phyloP scores from a whole-genome alignment of 2,888 invertebrate genomes.

The Kryphioiulus occultus region DNA sequence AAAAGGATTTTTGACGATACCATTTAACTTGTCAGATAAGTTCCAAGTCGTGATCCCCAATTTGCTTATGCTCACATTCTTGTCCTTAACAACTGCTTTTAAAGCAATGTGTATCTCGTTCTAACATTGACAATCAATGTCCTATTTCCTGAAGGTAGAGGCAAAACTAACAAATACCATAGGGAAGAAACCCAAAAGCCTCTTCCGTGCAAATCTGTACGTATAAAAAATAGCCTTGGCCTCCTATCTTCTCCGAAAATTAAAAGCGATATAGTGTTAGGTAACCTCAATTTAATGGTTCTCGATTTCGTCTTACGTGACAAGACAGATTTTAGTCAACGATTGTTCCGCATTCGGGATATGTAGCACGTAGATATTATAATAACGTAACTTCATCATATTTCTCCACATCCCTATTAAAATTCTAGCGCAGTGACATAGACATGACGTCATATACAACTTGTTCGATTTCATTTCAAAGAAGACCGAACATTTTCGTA shows the following conservation, averaged over 20 bases:
- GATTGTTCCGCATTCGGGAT: background rate
- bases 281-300: constrained; percentile 17
- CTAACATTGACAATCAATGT: background rate
- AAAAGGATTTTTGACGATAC: too few relatives aligned
- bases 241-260: background rate
- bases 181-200: background rate
- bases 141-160: background rate
- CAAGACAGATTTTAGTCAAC: background rate
- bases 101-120: too few relatives aligned
- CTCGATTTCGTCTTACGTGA: background rate
- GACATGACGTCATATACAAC: too few relatives aligned
- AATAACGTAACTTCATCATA: background rate
- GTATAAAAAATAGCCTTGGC: constrained; percentile 4
- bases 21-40: too few relatives aligned
- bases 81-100: too few relatives aligned
- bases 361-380: background rate
- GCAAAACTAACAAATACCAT: background rate
- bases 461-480: too few relatives aligned
- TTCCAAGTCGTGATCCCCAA: too few relatives aligned
- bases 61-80: too few relatives aligned
- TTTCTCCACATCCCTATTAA: background rate
- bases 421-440: too few relatives aligned
- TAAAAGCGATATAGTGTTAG: background rate
- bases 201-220: background rate
- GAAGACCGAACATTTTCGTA: too few relatives aligned